Evolutionary conservation across 2,888 invertebrate genomes (phyloP).

Genomic region (Luperina nickerlii): DNA sequence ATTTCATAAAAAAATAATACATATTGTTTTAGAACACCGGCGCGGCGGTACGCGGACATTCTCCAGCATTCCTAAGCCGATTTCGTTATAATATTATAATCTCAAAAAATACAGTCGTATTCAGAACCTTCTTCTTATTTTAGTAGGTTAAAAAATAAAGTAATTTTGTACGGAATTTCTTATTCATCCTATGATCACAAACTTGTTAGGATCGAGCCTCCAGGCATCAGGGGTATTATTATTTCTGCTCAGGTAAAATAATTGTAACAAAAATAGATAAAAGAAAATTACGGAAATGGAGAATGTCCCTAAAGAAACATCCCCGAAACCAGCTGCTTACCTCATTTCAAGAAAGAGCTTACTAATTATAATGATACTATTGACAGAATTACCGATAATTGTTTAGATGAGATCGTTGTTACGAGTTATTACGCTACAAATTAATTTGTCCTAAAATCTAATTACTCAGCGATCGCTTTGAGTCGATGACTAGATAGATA

Average conservation of each 20-base stretch:
- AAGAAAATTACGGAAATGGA: constrained; percentile 11
- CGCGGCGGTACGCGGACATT: not conserved
- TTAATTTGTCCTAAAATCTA: constrained; percentile 29
- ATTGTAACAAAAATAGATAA: constrained; percentile 26
- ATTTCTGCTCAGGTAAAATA: constrained; percentile 30
- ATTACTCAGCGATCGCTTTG: constrained; percentile 2
- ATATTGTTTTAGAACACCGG: not conserved
- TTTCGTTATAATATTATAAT: constrained; percentile 16
- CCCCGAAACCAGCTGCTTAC: not conserved
- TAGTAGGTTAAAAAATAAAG: not conserved
- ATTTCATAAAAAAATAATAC: constrained; percentile 3
- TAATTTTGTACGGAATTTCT: not conserved
- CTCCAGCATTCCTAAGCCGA: constrained; percentile 15
- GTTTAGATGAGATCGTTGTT: constrained; percentile 5
- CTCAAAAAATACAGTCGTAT: constrained; percentile 13
- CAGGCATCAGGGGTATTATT: constrained; percentile 18
- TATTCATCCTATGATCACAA: constrained; percentile 15
- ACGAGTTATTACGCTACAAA: constrained; percentile 9
- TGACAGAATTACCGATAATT: constrained; percentile 20
- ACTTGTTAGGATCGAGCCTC: constrained; percentile 20
- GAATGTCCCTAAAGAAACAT: constrained; percentile 23
- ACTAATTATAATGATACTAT: not conserved
- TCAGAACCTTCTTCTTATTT: not conserved
- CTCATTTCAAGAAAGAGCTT: not conserved
- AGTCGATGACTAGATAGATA: not conserved